phyloP scores from a whole-genome alignment of 2,888 invertebrate species.

The Heteropelma amictum region DNA sequence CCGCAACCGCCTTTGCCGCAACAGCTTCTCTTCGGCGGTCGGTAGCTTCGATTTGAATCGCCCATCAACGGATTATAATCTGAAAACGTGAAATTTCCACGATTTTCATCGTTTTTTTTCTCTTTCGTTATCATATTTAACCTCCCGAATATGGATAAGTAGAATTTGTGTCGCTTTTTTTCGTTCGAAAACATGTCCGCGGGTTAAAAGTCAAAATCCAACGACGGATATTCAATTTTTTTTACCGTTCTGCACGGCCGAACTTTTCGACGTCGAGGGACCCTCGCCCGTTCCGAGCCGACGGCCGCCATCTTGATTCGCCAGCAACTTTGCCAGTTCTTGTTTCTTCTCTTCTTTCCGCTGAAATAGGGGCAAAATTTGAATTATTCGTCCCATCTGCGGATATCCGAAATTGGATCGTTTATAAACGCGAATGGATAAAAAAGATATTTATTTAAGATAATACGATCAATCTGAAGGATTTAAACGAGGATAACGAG shows the following conservation, averaged over 20 bases:
- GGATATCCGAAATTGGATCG: neutral
- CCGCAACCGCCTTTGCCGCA: constrained; percentile 75
- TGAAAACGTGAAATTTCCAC: constrained; percentile 51
- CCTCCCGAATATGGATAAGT: no score
- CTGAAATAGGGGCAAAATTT: constrained; percentile 20
- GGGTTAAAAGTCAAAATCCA: neutral
- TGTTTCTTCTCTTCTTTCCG: constrained; percentile 72
- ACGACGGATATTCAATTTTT: constrained; percentile 30
- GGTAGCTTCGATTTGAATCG: constrained; percentile 67
- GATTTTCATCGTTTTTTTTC: no score
- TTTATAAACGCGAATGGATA: no score
- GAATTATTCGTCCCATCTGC: neutral
- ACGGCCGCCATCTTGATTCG: constrained; percentile 69
- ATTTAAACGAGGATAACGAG: neutral
- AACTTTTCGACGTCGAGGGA: constrained; percentile 49
- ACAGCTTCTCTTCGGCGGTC: constrained; percentile 73
- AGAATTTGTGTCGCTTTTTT: no score
- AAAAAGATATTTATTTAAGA: neutral
- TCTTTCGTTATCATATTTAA: neutral
- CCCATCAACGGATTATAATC: constrained; percentile 76
- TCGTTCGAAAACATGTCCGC: no score
- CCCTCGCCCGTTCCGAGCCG: constrained; percentile 64
- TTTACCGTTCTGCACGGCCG: constrained; percentile 56
- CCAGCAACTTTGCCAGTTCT: constrained; percentile 69
- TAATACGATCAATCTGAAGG: neutral